phyloP scores from a whole-genome alignment of 35 echinoderm and acorn worm species.

The Amphiura filiformis region DNA sequence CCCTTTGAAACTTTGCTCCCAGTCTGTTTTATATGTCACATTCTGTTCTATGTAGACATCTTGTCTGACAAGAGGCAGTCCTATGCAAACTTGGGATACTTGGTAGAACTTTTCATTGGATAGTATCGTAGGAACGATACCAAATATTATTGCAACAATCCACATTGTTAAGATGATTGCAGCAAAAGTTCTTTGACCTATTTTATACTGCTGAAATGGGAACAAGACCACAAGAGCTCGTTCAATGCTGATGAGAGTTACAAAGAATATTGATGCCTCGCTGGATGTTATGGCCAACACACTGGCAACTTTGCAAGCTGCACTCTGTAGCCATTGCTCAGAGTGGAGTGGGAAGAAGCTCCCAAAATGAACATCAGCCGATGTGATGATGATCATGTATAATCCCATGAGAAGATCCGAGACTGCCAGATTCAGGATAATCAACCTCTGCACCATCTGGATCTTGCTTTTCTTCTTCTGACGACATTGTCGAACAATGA shows the following conservation, averaged over 20 bases:
- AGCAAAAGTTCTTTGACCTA: slow-evolving; percentile 2
- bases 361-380: slow-evolving; percentile 24
- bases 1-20: no score
- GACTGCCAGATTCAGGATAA: slow-evolving; percentile 32
- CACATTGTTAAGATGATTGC: background rate
- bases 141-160: slow-evolving; percentile 12
- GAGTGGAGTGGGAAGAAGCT: slow-evolving; percentile 1
- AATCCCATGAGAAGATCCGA: slow-evolving; percentile 48
- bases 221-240: slow-evolving; percentile 22
- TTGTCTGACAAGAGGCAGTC: slow-evolving; percentile 24
- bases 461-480: background rate
- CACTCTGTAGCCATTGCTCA: slow-evolving; percentile 19
- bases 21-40: background rate
- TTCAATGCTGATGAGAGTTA: slow-evolving; percentile 43
- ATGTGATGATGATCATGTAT: slow-evolving; percentile 48
- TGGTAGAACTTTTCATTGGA: slow-evolving; percentile 24
- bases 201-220: slow-evolving; percentile 23
- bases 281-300: slow-evolving; percentile 38
- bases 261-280: slow-evolving; percentile 39
- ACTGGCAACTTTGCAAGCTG: slow-evolving; percentile 29
- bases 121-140: background rate
- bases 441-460: slow-evolving; percentile 2
- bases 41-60: background rate
- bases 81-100: slow-evolving; percentile 24
- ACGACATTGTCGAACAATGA: slow-evolving; percentile 15